Evolutionary conservation across 2,888 invertebrate species (phyloP), one percentile per base, ranked within the genome.

Genomic region (Tyria jacobaeae): DNA sequence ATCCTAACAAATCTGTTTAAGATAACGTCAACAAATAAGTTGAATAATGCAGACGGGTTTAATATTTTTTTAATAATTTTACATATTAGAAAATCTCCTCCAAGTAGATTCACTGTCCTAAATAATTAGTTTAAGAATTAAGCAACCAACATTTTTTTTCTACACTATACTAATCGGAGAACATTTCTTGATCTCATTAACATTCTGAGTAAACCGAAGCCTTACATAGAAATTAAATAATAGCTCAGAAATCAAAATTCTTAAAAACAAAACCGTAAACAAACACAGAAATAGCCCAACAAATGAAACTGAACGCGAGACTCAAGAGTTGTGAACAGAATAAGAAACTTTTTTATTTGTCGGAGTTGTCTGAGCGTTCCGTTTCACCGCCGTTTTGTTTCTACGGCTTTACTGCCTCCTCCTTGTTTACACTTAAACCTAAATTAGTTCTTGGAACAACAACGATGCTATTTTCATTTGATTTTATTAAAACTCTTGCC

Each of bases 341-440:
- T 68, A 75, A 70, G 72, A 65, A 73, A 75, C 60, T 72, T 64
- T 58, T 64, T 51, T 66, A 56, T 66, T 72, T 70, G 62, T 57
- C 47, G 61, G 61, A 62, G 49, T 48, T 60, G 41, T 39, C 49
- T 49, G 57, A 56, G 67, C 50, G 62, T 72, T 69, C 62, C 69
- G 74, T 73, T 70, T 66, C 73, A 68, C 59, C 37, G 66, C 47
- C 50, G 64, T 58, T 71, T 67, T 71, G 65, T 70, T 76, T 71
- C 61, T 70, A 71, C 27, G 75, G 66, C 60, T 70, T 76, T 65
- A 60, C 71, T 54, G 60, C 64, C 52, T 60, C 64, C 52, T 60
- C 21, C 65, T 67, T 76, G 76, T 76, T 76, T 76, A 75, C 75
- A 75, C 61, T 73, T 67, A 68, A 75, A 71, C 65, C 73, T 66